These are phyloP conservation scores for Amblyraja radiata DNA, from an alignment of 2,797 vertebrate genomes.

Conservation along the genomic window DNA sequence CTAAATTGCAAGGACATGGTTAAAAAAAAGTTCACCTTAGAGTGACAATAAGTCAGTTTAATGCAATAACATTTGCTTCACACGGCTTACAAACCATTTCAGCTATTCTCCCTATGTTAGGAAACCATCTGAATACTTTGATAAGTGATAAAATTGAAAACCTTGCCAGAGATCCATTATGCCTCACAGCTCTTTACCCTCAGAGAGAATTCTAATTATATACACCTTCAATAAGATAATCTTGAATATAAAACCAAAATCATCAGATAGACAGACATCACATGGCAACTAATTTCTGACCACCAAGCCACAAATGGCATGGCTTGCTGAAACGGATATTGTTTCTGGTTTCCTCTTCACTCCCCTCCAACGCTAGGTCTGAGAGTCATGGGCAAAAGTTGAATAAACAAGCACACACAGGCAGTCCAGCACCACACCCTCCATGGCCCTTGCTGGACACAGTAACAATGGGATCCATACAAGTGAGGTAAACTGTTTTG, in stretches of 20 bases:
- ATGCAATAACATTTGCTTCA: neutral
- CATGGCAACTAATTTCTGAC: constrained; percentile 3
- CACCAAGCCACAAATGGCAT: neutral
- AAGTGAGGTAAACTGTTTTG: neutral
- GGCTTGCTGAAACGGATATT: neutral
- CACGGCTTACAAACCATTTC: neutral
- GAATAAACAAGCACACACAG: constrained; percentile 24
- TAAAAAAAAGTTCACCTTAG: neutral
- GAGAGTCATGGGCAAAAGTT: neutral
- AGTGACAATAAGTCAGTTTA: too few species aligned
- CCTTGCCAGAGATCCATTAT: neutral
- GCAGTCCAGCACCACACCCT: constrained; percentile 4
- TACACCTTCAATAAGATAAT: neutral
- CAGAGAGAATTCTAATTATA: neutral
- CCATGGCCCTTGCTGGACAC: neutral
- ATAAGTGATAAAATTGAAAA: neutral
- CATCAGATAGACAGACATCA: neutral
- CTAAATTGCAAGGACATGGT: neutral
- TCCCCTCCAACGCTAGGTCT: neutral
- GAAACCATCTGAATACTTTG: neutral
- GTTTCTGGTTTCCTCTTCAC: neutral
- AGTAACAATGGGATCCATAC: neutral
- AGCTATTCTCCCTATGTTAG: neutral
- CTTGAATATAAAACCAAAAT: neutral
- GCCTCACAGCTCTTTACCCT: neutral